These are phyloP conservation scores for Agonum fuliginosum DNA, from an alignment of 2,888 invertebrate species.

Conservation along the genomic window DNA sequence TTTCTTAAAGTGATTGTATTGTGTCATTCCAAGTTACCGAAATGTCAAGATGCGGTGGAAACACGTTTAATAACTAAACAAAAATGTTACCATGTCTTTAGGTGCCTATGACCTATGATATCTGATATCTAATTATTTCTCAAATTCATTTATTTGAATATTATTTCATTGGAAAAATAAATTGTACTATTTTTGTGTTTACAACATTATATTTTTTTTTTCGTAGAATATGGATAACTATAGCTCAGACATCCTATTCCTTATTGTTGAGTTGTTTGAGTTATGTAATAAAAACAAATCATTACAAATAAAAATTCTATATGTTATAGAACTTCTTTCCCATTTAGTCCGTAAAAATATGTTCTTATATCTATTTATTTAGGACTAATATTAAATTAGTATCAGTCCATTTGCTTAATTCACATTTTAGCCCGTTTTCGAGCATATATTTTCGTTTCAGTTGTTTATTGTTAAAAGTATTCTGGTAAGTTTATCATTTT, in stretches of 20 bases:
- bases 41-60: slow-evolving; percentile 52
- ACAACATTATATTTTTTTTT: slow-evolving; percentile 59
- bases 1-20: slow-evolving; percentile 52
- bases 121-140: slow-evolving; percentile 59
- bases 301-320: slow-evolving; percentile 45
- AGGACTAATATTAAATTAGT: not conserved
- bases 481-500: slow-evolving; percentile 39
- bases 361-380: slow-evolving; percentile 2
- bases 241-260: slow-evolving; percentile 55
- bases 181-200: slow-evolving; percentile 68
- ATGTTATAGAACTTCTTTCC: slow-evolving; percentile 42
- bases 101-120: slow-evolving; percentile 67
- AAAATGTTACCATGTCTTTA: slow-evolving; percentile 70
- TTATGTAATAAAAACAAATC: slow-evolving; percentile 48
- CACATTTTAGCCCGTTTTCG: slow-evolving; percentile 24
- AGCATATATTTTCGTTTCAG: slow-evolving; percentile 14
- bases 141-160: slow-evolving; percentile 61
- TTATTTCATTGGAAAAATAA: slow-evolving; percentile 62
- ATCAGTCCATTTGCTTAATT: slow-evolving; percentile 14
- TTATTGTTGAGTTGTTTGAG: slow-evolving; percentile 43
- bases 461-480: slow-evolving; percentile 24
- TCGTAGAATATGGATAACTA: slow-evolving; percentile 44
- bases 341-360: slow-evolving; percentile 4
- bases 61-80: slow-evolving; percentile 43
- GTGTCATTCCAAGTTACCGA: slow-evolving; percentile 60